Base-by-base conservation (phyloP, 2,888 invertebrate genomes). In the Chesias legatella region DNA sequence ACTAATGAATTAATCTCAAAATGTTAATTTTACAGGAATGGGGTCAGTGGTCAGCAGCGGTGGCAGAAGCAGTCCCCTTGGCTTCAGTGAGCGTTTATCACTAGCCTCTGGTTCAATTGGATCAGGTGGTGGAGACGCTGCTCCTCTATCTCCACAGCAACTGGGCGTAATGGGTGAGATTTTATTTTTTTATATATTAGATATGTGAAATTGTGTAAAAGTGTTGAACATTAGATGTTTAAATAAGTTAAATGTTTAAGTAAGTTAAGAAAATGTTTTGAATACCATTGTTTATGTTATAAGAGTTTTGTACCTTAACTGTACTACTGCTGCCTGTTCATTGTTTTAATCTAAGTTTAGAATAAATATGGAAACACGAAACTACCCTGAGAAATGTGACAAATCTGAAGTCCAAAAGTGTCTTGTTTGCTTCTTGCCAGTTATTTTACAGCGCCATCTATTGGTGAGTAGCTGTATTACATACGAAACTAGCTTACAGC, bases 161-260 rank as follows among this genome's bases (percentile, higher is more conserved):
- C 90, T 97, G 20, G 97, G 97, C 43, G 94, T 95, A 17, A 94
- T 97, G 92, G 97, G 95, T 94, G 79, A 93, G 93, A 91, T 36
- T 17, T 17, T 9, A 30, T 10, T 33, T 11, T 17, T 17, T 17
- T 3, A 17, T 17, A 17, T 17, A 17, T 17, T 17, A 17, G 13
- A 17, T 17, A 3, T 3, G 2, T 17, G 13, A 3, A 17, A 17
- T n/a, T n/a, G n/a, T n/a, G n/a, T n/a, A n/a, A n/a, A n/a, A n/a
- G n/a, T n/a, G n/a, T n/a, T n/a, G n/a, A n/a, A n/a, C n/a, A n/a
- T 17, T 17, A 17, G 13, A n/a, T 17, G 5, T 17, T 17, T 3
- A 2, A 3, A 5, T 17, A 17, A 17, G 13, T 5, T 5, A 2
- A 3, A 27, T 26, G 10, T 27, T 3, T 25, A 9, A 17, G 10